These are phyloP conservation scores for Alviniconcha strummeri DNA, from an alignment of 2,888 invertebrate species.

Conservation along the genomic window DNA sequence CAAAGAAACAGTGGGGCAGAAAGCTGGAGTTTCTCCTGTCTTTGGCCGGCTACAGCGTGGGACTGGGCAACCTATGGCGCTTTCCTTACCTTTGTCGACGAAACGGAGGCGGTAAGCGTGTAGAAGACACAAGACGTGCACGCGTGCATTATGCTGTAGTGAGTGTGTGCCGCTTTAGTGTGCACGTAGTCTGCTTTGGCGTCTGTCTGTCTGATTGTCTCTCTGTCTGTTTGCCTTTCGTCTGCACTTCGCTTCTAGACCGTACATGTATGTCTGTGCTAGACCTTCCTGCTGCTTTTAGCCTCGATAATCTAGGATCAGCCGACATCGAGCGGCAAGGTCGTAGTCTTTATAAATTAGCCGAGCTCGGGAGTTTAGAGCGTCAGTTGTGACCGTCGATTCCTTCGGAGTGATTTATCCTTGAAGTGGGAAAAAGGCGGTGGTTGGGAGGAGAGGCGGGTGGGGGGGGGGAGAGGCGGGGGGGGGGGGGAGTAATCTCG, in stretches of 20 bases:
- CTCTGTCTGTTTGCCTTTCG: background rate
- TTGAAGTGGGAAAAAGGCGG: no score
- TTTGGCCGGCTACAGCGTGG: constrained; percentile 37
- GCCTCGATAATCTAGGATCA: no score
- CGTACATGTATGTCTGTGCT: background rate
- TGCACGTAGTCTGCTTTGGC: background rate
- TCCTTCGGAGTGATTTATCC: no score
- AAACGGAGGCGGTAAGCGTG: constrained; percentile 39
- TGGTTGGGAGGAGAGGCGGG: no score
- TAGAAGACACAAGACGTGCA: no score
- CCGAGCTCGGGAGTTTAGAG: no score
- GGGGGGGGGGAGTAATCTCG: no score
- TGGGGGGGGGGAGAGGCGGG: no score
- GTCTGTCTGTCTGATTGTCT: background rate
- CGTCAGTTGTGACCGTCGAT: no score
- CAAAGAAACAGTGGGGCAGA: constrained; percentile 36
- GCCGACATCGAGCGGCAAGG: no score
- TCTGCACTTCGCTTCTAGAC: background rate
- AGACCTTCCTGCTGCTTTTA: background rate
- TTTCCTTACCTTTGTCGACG: constrained; percentile 38
- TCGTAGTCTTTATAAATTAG: no score
- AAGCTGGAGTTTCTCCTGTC: constrained; percentile 39
- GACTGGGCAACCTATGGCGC: constrained; percentile 39
- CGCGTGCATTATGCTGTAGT: background rate
- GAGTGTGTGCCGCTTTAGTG: background rate